These are phyloP conservation scores for Tachypleus tridentatus DNA, from an alignment of 1,140 invertebrate genomes.

Conservation along the genomic window DNA sequence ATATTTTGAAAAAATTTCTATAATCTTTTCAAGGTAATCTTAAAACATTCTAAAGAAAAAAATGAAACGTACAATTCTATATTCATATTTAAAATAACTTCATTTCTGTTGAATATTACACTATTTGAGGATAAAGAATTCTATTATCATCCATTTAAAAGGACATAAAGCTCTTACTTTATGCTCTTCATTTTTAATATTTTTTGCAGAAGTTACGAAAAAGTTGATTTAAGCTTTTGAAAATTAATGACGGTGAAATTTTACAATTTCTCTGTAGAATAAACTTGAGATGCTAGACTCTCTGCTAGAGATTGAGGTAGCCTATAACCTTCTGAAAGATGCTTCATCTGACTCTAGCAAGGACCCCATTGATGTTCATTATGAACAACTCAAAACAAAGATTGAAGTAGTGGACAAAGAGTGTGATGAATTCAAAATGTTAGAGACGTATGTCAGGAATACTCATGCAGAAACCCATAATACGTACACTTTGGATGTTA, in stretches of 20 bases:
- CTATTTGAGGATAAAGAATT: too few species aligned
- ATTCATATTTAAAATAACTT: too few species aligned
- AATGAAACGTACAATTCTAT: too few species aligned
- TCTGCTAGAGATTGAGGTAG: slow-evolving; percentile 86
- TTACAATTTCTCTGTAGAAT: slow-evolving; percentile 34
- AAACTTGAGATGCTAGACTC: slow-evolving; percentile 88
- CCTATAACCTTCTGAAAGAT: slow-evolving; percentile 68
- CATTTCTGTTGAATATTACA: too few species aligned
- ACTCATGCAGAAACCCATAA: slow-evolving; percentile 78
- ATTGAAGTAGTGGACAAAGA: slow-evolving; percentile 58
- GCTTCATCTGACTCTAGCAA: slow-evolving; percentile 33
- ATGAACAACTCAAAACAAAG: slow-evolving; percentile 74
- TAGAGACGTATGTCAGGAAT: slow-evolving; percentile 65
- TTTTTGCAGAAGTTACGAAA: too few species aligned
- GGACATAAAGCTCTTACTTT: too few species aligned
- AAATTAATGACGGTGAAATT: background rate
- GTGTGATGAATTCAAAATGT: slow-evolving; percentile 58
- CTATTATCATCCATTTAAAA: too few species aligned
- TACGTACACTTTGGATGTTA: slow-evolving; percentile 58
- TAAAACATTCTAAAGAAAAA: background rate
- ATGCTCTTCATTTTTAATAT: too few species aligned
- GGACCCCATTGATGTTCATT: slow-evolving; percentile 73
- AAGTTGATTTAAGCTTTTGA: too few species aligned
- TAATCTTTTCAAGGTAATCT: slow-evolving; percentile 6
- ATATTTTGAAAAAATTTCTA: background rate